phyloP scores from a whole-genome alignment of 2,113 vertebrate genomes.

The Diglossa brunneiventris region DNA sequence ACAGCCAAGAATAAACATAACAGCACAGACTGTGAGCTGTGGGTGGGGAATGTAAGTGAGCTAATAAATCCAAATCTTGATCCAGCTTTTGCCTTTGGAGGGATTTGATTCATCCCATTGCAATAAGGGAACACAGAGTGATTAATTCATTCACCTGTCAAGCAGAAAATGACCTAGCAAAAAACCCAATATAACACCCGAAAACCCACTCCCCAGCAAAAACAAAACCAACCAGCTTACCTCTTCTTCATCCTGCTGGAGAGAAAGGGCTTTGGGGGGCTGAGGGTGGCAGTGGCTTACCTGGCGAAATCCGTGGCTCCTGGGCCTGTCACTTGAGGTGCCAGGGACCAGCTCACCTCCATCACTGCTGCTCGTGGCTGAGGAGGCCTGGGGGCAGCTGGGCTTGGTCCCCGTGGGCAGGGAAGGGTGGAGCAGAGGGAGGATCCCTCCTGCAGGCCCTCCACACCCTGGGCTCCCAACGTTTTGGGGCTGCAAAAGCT shows the following conservation, averaged over 20 bases:
- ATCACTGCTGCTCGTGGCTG: not conserved
- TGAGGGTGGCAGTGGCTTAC: not conserved
- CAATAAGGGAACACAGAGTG: not conserved
- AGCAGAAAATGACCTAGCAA: not conserved
- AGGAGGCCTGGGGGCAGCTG: not conserved
- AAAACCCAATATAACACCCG: not conserved
- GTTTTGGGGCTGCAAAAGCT: not conserved
- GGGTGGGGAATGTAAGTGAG: not conserved
- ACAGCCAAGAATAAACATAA: slow-evolving; percentile 30
- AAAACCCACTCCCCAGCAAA: not conserved
- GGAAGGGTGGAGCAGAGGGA: not conserved
- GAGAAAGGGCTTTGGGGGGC: accelerated
- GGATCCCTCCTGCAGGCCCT: not conserved
- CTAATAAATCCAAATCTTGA: not conserved
- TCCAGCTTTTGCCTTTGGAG: slow-evolving; percentile 13
- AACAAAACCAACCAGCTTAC: accelerated
- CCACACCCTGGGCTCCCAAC: not conserved
- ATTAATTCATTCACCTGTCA: not conserved
- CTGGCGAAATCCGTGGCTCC: not conserved
- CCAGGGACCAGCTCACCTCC: not conserved
- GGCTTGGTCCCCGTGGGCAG: accelerated
- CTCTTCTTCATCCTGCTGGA: not conserved
- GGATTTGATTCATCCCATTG: slow-evolving; percentile 5
- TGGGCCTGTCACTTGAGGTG: not conserved
- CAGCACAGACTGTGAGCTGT: slow-evolving; percentile 9